Evolutionary conservation across 30 jellyfish, hydroid and myxozoan species (phyloP).

Genomic region (Mastigias papua): DNA sequence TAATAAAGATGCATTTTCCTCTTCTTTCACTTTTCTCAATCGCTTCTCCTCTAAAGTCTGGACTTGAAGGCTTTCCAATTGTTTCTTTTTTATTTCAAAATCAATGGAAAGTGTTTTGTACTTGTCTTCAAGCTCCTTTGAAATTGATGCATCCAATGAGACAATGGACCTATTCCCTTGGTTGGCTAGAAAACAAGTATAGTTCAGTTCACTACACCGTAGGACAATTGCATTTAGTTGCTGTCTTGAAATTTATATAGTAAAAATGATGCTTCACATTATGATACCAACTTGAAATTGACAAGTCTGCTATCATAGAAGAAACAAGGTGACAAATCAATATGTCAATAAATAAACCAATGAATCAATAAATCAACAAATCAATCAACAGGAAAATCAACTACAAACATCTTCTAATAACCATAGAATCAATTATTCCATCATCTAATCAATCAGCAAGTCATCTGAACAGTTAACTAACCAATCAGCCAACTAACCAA

Average conservation of each 20-base stretch:
- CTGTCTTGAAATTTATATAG: too few relatives aligned
- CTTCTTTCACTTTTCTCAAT: slow-evolving; percentile 19
- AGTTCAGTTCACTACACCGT: too few relatives aligned
- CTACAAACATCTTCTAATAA: neutral
- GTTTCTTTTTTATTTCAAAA: slow-evolving; percentile 66
- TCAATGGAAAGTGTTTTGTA: slow-evolving; percentile 42
- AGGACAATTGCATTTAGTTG: too few relatives aligned
- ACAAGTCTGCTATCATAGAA: too few relatives aligned
- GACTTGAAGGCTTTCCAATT: slow-evolving; percentile 47
- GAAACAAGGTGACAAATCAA: neutral
- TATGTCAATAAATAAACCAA: neutral
- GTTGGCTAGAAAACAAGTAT: neutral
- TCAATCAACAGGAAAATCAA: neutral
- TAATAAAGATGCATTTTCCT: slow-evolving; percentile 11
- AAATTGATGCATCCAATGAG: neutral
- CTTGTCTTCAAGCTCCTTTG: slow-evolving; percentile 36
- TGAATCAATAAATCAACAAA: neutral
- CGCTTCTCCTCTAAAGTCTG: slow-evolving; percentile 60
- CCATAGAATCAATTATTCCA: neutral
- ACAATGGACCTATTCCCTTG: neutral
- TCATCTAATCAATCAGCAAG: neutral
- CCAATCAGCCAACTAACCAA: too few relatives aligned
- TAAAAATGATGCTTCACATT: too few relatives aligned
- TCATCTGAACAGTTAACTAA: too few relatives aligned
- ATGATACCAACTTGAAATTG: too few relatives aligned